Base-by-base conservation (phyloP, 2,888 invertebrate species). In the Chouioia cunea region DNA sequence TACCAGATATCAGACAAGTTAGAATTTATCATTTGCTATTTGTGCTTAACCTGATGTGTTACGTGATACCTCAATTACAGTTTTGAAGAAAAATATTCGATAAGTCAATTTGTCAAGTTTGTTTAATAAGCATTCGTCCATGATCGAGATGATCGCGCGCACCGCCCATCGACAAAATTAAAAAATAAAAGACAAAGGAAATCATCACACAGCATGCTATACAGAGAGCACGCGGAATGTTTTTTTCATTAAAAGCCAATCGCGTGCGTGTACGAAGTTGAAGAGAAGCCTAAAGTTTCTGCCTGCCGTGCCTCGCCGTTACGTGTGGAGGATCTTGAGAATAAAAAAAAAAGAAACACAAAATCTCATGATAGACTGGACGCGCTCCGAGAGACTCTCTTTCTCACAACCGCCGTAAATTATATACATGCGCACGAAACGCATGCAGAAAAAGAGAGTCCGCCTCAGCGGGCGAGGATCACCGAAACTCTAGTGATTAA, bases 341-440 rank as follows among this genome's bases (percentile, higher is more conserved):
- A 50, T 50, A 10, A 60, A 47, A 56, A 52, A 59, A 54, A 27
- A 47, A 48, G 52, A 60, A 14, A 36, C 23, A 74, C 70, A 65
- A 36, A 36, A 36, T 36, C 36, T 36, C 65, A 75, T 76, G 76
- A 77, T 76, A 81, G 83, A 84, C 84, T 84, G 84, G 84, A 85
- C 83, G 81, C 80, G 85, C 85, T 84, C 82, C 82, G 85, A 84
- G 81, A 79, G 81, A 75, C 80, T 80, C 82, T 80, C 78, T 59
- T 27, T 10, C 20, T 43, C 46, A 57, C 58, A 23, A 46, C 36
- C 50, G 57, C 72, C 69, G 69, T 73, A 73, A 73, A 73, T 66
- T 66, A 66, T 62, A 50, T 22, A 53, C 8, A 16, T 15, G 70
- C 52, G 62, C 12, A 48, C 58, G 60, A 53, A 57, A 62, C 43